A percentile compares a stretch with the other conserved stretches of the same genome.
Evolutionary conservation across 2,888 invertebrate genomes (phyloP).

Genomic region (Polietes domitor): DNA sequence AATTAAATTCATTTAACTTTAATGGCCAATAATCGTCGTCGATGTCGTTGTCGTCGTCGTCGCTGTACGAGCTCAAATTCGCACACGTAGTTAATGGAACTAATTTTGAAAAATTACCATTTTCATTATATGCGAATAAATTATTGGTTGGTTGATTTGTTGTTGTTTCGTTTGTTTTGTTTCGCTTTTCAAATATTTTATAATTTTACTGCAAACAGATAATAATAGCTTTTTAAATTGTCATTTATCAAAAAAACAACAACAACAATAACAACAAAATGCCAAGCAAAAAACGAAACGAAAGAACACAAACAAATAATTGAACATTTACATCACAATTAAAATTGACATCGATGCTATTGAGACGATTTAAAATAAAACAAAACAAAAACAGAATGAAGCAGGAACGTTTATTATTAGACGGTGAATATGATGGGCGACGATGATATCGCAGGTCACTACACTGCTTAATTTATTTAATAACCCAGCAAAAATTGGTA

Average conservation of each 20-base stretch:
- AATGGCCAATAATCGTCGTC: constrained; percentile 12
- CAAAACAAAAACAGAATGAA: no score
- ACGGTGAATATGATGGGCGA: no score
- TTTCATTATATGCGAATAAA: constrained; percentile 21
- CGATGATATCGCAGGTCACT: no score
- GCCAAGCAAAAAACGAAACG: background rate
- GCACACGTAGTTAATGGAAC: background rate
- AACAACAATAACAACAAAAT: background rate
- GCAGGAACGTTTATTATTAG: no score
- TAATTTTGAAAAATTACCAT: constrained; percentile 31
- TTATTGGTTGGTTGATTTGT: constrained; percentile 1
- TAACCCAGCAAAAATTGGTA: no score
- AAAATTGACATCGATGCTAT: background rate
- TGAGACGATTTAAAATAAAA: no score
- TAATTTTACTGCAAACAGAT: background rate
- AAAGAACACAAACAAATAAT: background rate
- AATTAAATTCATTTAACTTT: constrained; percentile 9
- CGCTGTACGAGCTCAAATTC: no score
- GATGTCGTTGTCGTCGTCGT: background rate
- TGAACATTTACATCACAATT: background rate
- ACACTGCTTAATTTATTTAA: no score
- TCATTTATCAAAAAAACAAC: constrained; percentile 9
- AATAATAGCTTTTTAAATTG: constrained; percentile 22
- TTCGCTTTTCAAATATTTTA: background rate
- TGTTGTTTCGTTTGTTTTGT: background rate